phyloP scores from a whole-genome alignment of 2,113 vertebrate genomes.

The Labrus mixtus region DNA sequence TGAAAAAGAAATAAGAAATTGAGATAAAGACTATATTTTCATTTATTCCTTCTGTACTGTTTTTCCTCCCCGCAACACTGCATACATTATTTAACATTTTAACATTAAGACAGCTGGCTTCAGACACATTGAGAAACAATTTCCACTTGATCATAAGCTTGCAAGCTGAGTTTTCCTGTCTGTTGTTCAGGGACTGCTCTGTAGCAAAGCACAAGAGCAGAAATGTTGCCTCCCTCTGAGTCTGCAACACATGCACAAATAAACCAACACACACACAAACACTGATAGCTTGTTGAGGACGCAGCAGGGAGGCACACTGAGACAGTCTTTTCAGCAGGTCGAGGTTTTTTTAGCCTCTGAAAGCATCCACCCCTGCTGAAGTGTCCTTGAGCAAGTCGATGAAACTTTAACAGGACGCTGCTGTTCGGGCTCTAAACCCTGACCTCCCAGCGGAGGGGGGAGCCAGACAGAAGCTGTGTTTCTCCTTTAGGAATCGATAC shows the following conservation, averaged over 20 bases:
- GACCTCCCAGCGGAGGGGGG: constrained; percentile 26
- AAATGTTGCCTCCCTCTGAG: background rate
- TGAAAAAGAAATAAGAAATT: too few species aligned
- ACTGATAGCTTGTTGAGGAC: constrained; percentile 11
- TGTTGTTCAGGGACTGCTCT: constrained; percentile 17
- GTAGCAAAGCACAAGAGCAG: background rate
- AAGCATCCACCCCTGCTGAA: constrained; percentile 25
- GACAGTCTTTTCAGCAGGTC: constrained; percentile 10
- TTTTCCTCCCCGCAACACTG: too few species aligned
- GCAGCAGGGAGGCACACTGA: constrained; percentile 5
- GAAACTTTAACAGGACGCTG: constrained; percentile 47
- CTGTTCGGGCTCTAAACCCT: constrained; percentile 40
- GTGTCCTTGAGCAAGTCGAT: constrained; percentile 66
- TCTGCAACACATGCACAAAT: background rate
- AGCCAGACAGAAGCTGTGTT: constrained; percentile 39
- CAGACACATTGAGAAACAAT: too few species aligned
- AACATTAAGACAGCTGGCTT: too few species aligned
- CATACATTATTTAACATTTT: too few species aligned
- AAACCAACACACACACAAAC: constrained; percentile 4
- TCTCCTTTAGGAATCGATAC: constrained; percentile 61
- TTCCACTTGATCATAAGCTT: too few species aligned
- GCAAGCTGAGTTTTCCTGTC: constrained; percentile 2
- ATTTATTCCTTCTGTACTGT: too few species aligned
- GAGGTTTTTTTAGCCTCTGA: constrained; percentile 5
- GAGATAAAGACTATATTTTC: too few species aligned